These are phyloP conservation scores for Drosophila tripunctata DNA, from an alignment of 2,888 invertebrate genomes.

Conservation along the genomic window DNA sequence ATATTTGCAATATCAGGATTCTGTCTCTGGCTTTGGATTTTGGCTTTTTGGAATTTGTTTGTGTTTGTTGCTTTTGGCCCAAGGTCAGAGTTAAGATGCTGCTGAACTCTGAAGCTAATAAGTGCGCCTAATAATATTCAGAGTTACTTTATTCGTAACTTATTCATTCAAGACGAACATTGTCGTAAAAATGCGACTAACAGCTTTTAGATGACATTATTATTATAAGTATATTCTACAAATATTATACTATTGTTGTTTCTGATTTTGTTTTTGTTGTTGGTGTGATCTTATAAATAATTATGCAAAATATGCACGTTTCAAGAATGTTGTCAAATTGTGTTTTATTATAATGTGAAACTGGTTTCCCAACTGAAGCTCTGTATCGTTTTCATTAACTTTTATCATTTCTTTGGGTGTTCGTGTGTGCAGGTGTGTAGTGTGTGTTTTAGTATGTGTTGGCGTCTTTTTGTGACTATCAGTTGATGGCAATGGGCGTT, in stretches of 20 bases:
- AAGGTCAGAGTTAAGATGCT: slow-evolving; percentile 10
- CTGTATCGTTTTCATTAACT: slow-evolving; percentile 46
- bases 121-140: not conserved
- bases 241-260: too few relatives aligned
- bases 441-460: not conserved
- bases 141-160: slow-evolving; percentile 3
- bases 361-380: slow-evolving; percentile 53
- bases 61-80: not conserved
- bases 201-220: slow-evolving; percentile 23
- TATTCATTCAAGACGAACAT: slow-evolving; percentile 12
- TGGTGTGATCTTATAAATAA: slow-evolving; percentile 33
- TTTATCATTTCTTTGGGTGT: slow-evolving; percentile 18
- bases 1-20: slow-evolving; percentile 17
- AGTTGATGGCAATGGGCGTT: slow-evolving; percentile 7
- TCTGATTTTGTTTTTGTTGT: not conserved
- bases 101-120: slow-evolving; percentile 13
- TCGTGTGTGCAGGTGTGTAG: not conserved
- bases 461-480: slow-evolving; percentile 9
- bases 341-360: slow-evolving; percentile 65
- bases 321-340: slow-evolving; percentile 66
- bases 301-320: slow-evolving; percentile 65
- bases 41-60: not conserved
- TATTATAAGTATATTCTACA: slow-evolving; percentile 14
- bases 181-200: slow-evolving; percentile 9
- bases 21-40: not conserved